phyloP scores from a whole-genome alignment of 2,797 vertebrate species.

The Thripadectes ignobilis region DNA sequence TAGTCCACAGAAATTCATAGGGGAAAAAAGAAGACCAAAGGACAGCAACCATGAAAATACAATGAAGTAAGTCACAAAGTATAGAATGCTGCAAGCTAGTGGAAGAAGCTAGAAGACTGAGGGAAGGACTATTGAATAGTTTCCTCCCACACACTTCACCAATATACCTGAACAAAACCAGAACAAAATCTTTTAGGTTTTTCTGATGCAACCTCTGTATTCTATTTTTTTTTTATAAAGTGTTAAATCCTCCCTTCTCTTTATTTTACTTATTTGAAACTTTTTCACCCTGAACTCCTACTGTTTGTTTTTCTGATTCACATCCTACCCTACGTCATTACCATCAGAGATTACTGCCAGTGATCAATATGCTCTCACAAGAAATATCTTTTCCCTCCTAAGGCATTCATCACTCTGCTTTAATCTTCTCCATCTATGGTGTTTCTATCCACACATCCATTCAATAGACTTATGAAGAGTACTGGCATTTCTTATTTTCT shows the following conservation, averaged over 20 bases:
- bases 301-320: not conserved
- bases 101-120: not conserved
- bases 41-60: not conserved
- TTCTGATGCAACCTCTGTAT: not conserved
- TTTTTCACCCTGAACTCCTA: not conserved
- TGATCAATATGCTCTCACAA: not conserved
- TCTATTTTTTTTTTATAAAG: not conserved
- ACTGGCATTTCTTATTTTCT: not conserved
- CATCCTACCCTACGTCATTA: not conserved
- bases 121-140: not conserved
- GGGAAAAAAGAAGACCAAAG: not conserved
- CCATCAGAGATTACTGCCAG: not conserved
- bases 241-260: not conserved
- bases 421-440: not conserved
- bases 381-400: not conserved
- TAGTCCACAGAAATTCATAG: not conserved
- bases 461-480: not conserved
- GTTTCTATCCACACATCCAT: not conserved
- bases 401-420: not conserved
- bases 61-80: not conserved
- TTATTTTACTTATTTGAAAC: not conserved
- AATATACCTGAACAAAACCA: not conserved
- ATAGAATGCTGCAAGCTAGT: not conserved
- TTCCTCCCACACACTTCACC: fast-evolving
- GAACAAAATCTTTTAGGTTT: not conserved